phyloP scores from a whole-genome alignment of 2,113 vertebrate genomes.

The Platysteira castanea region DNA sequence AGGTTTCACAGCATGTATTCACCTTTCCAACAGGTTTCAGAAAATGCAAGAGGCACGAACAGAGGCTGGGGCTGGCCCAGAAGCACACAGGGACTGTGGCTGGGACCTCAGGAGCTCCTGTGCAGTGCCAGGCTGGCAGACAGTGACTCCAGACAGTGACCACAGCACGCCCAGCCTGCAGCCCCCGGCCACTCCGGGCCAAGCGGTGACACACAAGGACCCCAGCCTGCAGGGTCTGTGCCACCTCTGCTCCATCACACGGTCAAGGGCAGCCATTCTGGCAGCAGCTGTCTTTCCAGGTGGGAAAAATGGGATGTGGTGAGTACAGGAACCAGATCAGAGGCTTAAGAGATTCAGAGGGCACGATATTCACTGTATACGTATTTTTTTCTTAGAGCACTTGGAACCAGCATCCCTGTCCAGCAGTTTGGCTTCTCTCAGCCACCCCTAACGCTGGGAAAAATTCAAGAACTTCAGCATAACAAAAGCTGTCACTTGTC shows the following conservation, averaged over 20 bases:
- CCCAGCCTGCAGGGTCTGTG: fast-evolving
- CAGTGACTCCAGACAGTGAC: background rate
- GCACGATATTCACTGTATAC: background rate
- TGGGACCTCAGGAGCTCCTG: background rate
- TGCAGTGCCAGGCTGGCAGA: background rate
- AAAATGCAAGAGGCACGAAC: background rate
- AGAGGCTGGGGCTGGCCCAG: background rate
- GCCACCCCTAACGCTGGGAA: background rate
- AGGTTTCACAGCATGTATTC: background rate
- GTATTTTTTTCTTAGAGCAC: background rate
- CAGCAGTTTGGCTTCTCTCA: background rate
- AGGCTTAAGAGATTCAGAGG: background rate
- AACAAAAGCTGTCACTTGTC: background rate
- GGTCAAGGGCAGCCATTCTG: background rate
- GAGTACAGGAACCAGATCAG: background rate
- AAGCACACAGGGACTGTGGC: background rate
- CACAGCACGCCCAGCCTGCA: background rate
- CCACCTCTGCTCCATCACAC: background rate
- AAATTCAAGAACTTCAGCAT: background rate
- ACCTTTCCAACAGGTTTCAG: background rate
- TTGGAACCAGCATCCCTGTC: background rate
- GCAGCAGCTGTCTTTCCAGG: background rate
- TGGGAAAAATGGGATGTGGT: background rate
- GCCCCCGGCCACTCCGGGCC: fast-evolving
- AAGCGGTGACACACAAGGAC: fast-evolving